Evolutionary conservation across 2,888 invertebrate genomes (phyloP), one percentile per base, ranked within the genome.

Genomic region (Drosophila austrosaltans): DNA sequence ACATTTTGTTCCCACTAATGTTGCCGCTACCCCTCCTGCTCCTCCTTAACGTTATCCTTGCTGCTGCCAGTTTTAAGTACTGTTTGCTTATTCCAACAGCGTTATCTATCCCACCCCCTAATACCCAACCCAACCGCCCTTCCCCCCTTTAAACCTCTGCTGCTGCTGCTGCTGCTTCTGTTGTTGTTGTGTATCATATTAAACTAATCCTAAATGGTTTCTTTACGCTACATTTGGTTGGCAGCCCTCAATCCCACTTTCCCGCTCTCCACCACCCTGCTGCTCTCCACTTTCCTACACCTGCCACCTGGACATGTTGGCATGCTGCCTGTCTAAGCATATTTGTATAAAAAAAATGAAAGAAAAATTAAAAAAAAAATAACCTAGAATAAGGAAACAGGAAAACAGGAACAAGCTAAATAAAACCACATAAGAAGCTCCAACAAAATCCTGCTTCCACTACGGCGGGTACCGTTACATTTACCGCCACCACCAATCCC

Each of bases 121-220:
- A 36, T 36, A 3, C 22, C 22, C 6, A n/a, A 2, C 20, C 4
- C 8, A 1, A 28, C 1, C 25, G 1, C n/a, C 32, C 62, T 7
- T 61, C 36, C 53, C 30, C 36, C 25, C 8, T 36, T 36, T 36
- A 36, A 36, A 36, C 2, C 36, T 36, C 36, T 36, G 25, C 30
- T 22, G 10, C 44, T 39, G 32, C 32, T 40, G 30, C 22, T 54
- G 16, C 44, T 25, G 10, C 22, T 28, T 6, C 8, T 58, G 25
- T 61, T 68, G 54, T 48, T 62, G 60, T 77, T 77, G 69, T 83
- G 87, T 87, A 89, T 90, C 87, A 90, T 90, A 90, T 90, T 89
- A 90, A 90, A 90, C 89, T 91, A 91, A 90, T 91, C 91, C 91
- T 89, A 91, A 90, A 90, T 90, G 91, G 89, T 87, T 91, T 88